These are phyloP conservation scores for Threskiornis aethiopicus DNA, from an alignment of 2,797 vertebrate genomes.

Conservation along the genomic window DNA sequence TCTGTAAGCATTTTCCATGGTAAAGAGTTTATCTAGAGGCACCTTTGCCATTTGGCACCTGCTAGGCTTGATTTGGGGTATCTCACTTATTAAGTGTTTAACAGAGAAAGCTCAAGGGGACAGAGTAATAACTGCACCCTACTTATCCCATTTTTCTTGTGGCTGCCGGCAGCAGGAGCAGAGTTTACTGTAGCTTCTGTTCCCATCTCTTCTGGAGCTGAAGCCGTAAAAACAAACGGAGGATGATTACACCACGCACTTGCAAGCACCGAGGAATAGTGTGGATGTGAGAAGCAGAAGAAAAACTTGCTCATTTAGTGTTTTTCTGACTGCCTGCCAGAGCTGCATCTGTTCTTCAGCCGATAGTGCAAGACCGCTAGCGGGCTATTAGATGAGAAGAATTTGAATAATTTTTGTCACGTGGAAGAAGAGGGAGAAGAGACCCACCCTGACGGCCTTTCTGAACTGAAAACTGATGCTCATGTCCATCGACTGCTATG, in stretches of 20 bases:
- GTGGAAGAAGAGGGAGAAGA: not conserved
- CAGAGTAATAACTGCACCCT: not conserved
- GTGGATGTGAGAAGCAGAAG: not conserved
- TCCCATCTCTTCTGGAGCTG: not conserved
- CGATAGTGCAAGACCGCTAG: not conserved
- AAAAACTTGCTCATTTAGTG: constrained; percentile 40
- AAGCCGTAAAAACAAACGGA: not conserved
- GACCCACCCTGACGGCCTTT: not conserved
- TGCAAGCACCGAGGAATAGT: not conserved
- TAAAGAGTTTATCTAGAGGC: not conserved
- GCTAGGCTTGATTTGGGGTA: not conserved
- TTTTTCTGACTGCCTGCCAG: constrained; percentile 40
- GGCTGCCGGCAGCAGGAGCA: not conserved
- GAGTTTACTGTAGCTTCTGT: not conserved
- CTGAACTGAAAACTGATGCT: not conserved
- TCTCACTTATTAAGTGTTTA: not conserved
- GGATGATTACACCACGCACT: not conserved
- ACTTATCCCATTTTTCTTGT: rapidly evolving
- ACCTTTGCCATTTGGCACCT: not conserved
- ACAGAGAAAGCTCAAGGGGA: not conserved
- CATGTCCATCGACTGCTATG: rapidly evolving
- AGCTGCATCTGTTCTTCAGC: constrained; percentile 28
- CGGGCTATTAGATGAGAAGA: not conserved
- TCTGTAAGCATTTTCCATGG: not conserved
- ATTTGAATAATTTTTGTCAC: not conserved